phyloP scores from a whole-genome alignment of 2,113 vertebrate species.

The Saiga tatarica region DNA sequence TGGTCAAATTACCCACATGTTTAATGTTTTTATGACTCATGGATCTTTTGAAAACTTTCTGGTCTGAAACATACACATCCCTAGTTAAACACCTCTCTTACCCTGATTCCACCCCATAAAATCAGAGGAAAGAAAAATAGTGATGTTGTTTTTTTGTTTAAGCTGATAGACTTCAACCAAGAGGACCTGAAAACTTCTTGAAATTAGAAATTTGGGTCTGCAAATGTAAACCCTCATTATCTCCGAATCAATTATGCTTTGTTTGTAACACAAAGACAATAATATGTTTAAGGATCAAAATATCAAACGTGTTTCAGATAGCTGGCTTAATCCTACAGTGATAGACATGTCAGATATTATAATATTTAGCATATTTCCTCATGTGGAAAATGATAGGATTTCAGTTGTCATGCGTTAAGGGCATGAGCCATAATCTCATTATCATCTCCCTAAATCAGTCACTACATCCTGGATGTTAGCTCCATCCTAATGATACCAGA shows the following conservation, averaged over 20 bases:
- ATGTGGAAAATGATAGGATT: constrained; percentile 55
- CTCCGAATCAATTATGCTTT: neutral
- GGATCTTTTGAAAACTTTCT: neutral
- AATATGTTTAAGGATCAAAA: constrained; percentile 34
- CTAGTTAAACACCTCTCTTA: neutral
- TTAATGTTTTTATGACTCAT: neutral
- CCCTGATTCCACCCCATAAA: neutral
- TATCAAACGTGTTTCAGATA: constrained; percentile 38
- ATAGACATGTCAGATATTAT: constrained; percentile 51
- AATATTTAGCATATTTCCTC: constrained; percentile 60
- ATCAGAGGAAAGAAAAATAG: neutral
- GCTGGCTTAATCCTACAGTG: constrained; percentile 31
- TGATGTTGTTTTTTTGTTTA: neutral
- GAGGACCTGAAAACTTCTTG: neutral
- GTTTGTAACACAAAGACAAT: constrained; percentile 12
- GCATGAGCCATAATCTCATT: constrained; percentile 56
- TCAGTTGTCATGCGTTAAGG: constrained; percentile 37
- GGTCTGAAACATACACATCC: neutral
- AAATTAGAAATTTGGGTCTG: neutral
- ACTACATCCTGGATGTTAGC: constrained; percentile 18
- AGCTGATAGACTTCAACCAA: neutral
- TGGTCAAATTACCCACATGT: neutral
- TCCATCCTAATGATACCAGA: neutral
- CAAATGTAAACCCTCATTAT: constrained; percentile 12
- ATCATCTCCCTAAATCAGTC: constrained; percentile 50